Conservation (phyloP, 2,113 vertebrate genomes). For the Istiophorus platypterus region DNA sequence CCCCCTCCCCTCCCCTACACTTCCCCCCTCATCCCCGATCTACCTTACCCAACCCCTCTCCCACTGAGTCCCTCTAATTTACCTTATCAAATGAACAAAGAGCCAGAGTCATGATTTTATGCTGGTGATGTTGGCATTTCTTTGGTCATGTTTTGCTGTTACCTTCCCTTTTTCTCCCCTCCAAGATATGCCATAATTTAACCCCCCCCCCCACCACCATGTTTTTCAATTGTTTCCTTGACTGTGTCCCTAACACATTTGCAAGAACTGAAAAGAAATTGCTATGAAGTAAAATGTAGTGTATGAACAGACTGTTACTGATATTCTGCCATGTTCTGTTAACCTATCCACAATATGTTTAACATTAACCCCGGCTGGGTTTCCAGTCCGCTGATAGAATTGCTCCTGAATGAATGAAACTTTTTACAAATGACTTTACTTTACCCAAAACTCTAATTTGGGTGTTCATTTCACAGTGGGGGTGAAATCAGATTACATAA, state of each 20-base stretch:
- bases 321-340: slow-evolving; percentile 66
- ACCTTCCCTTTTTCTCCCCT: slow-evolving; percentile 48
- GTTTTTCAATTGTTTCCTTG: slow-evolving; percentile 65
- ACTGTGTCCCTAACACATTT: slow-evolving; percentile 53
- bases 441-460: slow-evolving; percentile 11
- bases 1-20: slow-evolving; percentile 19
- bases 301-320: slow-evolving; percentile 30
- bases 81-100: slow-evolving; percentile 75
- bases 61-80: slow-evolving; percentile 60
- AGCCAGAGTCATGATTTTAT: slow-evolving; percentile 76
- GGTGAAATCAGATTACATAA: slow-evolving; percentile 32
- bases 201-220: slow-evolving; percentile 48
- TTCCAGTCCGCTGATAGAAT: slow-evolving; percentile 31
- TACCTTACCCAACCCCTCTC: slow-evolving; percentile 13
- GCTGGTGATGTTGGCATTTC: slow-evolving; percentile 70
- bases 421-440: slow-evolving; percentile 3
- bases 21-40: slow-evolving; percentile 18
- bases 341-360: slow-evolving; percentile 52
- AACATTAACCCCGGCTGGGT: slow-evolving; percentile 34
- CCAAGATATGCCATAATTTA: slow-evolving; percentile 63
- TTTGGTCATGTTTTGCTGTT: slow-evolving; percentile 70
- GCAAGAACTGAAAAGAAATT: slow-evolving; percentile 28
- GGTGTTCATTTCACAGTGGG: slow-evolving; percentile 39
- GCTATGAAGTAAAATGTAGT: slow-evolving; percentile 39
- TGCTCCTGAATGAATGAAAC: slow-evolving; percentile 28